Conservation (phyloP, 2,113 vertebrate genomes). For the Cavia aperea region DNA sequence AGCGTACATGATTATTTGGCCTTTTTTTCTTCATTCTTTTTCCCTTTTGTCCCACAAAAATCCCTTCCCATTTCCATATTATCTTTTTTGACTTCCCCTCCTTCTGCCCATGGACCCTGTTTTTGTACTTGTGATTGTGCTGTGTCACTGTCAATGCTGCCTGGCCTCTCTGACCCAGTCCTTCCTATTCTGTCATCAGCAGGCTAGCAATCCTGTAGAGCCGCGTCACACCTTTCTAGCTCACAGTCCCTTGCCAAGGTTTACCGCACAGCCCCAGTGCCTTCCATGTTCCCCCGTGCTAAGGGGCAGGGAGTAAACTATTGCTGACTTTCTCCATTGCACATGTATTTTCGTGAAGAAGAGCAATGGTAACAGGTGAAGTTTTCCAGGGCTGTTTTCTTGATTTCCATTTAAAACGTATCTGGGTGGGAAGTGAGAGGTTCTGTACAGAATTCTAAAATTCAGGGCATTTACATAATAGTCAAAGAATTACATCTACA, state of each 20-base stretch:
- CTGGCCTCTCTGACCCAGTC: background rate
- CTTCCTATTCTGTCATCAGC: background rate
- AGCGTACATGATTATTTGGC: background rate
- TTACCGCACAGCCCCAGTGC: background rate
- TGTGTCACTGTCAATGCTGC: no score
- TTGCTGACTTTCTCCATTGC: background rate
- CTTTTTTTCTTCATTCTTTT: background rate
- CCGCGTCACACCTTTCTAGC: background rate
- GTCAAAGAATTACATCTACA: background rate
- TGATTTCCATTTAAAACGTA: slow-evolving; percentile 1
- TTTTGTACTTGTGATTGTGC: background rate
- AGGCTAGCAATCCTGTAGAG: background rate
- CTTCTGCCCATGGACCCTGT: background rate
- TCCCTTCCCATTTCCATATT: background rate
- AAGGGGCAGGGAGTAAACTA: background rate
- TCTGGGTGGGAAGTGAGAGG: background rate
- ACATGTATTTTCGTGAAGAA: background rate
- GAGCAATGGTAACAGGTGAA: background rate
- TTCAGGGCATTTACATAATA: background rate
- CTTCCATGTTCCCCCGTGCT: background rate
- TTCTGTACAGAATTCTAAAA: slow-evolving; percentile 27
- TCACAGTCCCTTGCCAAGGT: background rate
- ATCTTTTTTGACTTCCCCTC: background rate
- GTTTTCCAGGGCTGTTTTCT: background rate
- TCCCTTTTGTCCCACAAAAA: background rate